Conservation (phyloP, 1,140 invertebrate genomes). For the Philopotamus ludificatus region DNA sequence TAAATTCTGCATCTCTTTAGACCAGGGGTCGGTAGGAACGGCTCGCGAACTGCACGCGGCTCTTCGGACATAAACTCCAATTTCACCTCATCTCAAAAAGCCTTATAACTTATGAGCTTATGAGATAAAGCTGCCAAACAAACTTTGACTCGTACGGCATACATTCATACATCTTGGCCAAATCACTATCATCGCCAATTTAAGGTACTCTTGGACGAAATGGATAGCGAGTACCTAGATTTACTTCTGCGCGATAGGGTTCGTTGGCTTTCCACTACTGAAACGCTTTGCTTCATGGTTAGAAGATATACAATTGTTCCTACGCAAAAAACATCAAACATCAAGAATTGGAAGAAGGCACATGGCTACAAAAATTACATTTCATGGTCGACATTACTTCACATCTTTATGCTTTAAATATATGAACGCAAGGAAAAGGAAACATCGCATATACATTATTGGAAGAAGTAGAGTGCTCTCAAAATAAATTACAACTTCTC, state of each 20-base stretch:
- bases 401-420: too few species aligned
- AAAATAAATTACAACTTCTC: too few species aligned
- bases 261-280: slow-evolving; percentile 1
- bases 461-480: too few species aligned
- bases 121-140: neutral
- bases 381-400: too few species aligned
- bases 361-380: too few species aligned
- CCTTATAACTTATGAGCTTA: neutral
- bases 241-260: slow-evolving; percentile 8
- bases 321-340: too few species aligned
- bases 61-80: neutral
- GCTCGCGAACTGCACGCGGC: too few species aligned
- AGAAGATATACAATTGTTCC: too few species aligned
- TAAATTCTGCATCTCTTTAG: neutral
- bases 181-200: slow-evolving; percentile 44
- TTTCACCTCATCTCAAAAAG: neutral
- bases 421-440: too few species aligned
- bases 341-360: too few species aligned
- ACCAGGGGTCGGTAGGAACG: neutral
- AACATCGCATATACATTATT: too few species aligned
- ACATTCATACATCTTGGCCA: slow-evolving; percentile 42
- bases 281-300: slow-evolving; percentile 2
- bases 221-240: slow-evolving; percentile 32
- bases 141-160: too few species aligned
- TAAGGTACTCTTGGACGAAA: slow-evolving; percentile 44